These are phyloP conservation scores for Apotomis betuletana DNA, from an alignment of 2,888 invertebrate genomes.

Conservation along the genomic window DNA sequence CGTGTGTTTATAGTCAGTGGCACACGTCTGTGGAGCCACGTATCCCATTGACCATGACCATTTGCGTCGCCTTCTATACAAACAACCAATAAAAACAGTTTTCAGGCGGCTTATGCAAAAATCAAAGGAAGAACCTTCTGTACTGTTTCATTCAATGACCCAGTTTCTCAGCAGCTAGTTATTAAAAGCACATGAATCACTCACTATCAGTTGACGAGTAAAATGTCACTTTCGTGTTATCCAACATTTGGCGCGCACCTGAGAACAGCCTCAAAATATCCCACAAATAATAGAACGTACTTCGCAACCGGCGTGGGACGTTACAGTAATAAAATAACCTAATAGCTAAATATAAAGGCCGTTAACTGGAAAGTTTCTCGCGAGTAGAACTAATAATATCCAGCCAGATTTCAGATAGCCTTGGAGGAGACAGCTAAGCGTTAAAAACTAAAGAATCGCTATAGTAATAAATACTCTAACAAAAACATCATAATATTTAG, in stretches of 20 bases:
- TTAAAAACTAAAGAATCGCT: neutral
- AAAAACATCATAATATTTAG: neutral
- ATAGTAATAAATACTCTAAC: neutral
- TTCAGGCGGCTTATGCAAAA: too few relatives aligned
- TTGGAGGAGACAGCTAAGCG: constrained; percentile 18
- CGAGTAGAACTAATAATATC: constrained; percentile 26
- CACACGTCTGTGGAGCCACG: too few relatives aligned
- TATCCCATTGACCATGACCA: too few relatives aligned
- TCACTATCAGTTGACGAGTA: constrained; percentile 39
- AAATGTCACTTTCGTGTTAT: constrained; percentile 51
- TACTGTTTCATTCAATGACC: constrained; percentile 1
- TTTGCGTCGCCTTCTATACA: too few relatives aligned
- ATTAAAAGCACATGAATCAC: constrained; percentile 48
- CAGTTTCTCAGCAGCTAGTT: constrained; percentile 33
- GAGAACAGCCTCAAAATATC: constrained; percentile 44
- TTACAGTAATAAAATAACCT: constrained; percentile 51
- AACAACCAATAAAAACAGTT: too few relatives aligned
- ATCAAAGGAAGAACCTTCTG: too few relatives aligned
- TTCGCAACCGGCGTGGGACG: constrained; percentile 60
- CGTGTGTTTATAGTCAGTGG: too few relatives aligned
- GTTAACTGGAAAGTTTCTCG: constrained; percentile 34
- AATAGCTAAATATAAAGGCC: constrained; percentile 53
- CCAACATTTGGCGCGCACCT: constrained; percentile 59
- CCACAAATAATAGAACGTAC: constrained; percentile 51
- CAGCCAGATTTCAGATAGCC: constrained; percentile 29